phyloP scores from a whole-genome alignment of 2,113 vertebrate species.

The Cardinalis cardinalis region DNA sequence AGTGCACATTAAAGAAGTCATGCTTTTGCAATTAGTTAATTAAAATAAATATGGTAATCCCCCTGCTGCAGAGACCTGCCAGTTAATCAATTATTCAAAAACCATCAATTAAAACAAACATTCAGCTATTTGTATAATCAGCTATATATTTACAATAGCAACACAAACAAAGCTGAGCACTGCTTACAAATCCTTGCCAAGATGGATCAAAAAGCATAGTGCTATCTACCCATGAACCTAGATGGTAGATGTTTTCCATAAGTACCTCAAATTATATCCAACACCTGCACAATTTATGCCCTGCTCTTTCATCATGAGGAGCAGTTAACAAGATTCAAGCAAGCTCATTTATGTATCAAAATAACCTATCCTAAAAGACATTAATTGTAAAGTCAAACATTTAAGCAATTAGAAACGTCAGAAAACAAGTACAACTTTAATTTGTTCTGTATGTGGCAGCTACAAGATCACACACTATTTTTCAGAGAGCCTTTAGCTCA shows the following conservation, averaged over 20 bases:
- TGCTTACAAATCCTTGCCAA: not conserved
- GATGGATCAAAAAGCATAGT: not conserved
- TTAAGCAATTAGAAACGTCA: not conserved
- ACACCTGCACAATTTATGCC: not conserved
- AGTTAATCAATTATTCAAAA: slow-evolving; percentile 66
- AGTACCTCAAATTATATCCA: not conserved
- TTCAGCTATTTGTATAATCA: slow-evolving; percentile 54
- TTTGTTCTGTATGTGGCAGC: not conserved
- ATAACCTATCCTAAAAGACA: not conserved
- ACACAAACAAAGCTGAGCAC: slow-evolving; percentile 34
- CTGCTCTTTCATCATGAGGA: not conserved
- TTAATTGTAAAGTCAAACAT: not conserved
- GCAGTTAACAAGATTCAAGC: not conserved
- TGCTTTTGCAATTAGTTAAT: slow-evolving; percentile 57
- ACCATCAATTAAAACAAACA: slow-evolving; percentile 63
- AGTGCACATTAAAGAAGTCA: not conserved
- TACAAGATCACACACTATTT: not conserved
- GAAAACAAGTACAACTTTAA: not conserved
- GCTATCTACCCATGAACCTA: not conserved
- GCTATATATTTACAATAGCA: slow-evolving; percentile 47
- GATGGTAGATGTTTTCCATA: not conserved
- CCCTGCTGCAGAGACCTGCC: slow-evolving; percentile 35
- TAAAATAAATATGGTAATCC: slow-evolving; percentile 64
- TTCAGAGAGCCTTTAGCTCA: not conserved
- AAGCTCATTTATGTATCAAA: not conserved